Evolutionary conservation across 2,113 vertebrate genomes (phyloP).

Genomic region (Brienomyrus brachyistius): DNA sequence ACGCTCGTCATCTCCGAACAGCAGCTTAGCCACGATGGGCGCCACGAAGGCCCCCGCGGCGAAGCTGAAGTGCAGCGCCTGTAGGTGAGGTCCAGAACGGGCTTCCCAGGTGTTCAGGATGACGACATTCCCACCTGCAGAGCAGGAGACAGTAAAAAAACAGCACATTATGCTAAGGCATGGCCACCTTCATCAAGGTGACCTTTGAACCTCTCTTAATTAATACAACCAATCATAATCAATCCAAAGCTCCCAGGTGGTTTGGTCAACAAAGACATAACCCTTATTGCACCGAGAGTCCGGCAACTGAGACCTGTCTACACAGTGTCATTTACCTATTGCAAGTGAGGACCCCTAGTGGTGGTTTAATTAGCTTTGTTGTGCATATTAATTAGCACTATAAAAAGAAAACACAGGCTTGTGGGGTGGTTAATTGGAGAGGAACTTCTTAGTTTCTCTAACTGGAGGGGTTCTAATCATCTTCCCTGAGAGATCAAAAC

Average conservation of each 20-base stretch:
- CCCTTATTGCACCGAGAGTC: background rate
- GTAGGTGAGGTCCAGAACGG: slow-evolving; percentile 76
- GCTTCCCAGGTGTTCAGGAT: slow-evolving; percentile 74
- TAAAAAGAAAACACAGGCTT: background rate
- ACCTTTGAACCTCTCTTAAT: background rate
- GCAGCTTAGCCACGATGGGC: slow-evolving; percentile 79
- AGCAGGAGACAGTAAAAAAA: background rate
- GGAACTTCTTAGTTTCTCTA: background rate
- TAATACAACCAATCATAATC: background rate
- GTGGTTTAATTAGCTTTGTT: background rate
- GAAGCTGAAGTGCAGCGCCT: slow-evolving; percentile 95
- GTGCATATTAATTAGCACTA: background rate
- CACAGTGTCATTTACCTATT: background rate
- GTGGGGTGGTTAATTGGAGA: background rate
- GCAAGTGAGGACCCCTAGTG: background rate
- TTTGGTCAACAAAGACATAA: background rate
- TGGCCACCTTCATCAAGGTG: background rate
- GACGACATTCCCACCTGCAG: slow-evolving; percentile 80
- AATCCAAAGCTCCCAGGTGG: background rate
- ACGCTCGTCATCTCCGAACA: slow-evolving; percentile 47
- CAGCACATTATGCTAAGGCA: background rate
- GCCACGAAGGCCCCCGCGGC: slow-evolving; percentile 78
- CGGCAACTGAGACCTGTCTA: background rate
- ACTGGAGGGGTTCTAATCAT: background rate
- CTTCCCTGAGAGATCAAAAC: background rate